Evolutionary conservation across 1,140 invertebrate genomes (phyloP).

Genomic region (Zaprionus davidi): DNA sequence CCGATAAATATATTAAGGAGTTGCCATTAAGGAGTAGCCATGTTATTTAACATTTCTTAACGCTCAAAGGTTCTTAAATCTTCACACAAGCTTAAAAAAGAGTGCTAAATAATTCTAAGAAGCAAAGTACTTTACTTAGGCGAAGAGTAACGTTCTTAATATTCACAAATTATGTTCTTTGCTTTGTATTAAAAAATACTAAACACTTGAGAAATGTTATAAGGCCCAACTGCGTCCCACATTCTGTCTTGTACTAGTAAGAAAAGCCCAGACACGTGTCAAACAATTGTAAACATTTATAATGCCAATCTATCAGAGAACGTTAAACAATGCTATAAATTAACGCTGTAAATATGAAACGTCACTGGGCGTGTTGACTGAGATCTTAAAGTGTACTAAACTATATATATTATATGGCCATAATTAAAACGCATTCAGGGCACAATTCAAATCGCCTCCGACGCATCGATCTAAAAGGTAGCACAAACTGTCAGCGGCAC

Average conservation of each 20-base stretch:
- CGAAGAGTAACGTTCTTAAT: too few species aligned
- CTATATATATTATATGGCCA: constrained; percentile 5
- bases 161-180: too few species aligned
- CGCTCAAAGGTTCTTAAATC: too few species aligned
- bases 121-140: too few species aligned
- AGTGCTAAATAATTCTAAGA: too few species aligned
- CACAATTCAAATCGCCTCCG: constrained; percentile 36
- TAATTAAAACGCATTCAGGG: constrained; percentile 42
- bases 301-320: constrained; percentile 13
- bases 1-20: neutral
- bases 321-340: constrained; percentile 25
- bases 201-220: neutral
- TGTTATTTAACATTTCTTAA: neutral
- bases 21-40: neutral
- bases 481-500: constrained; percentile 21
- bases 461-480: constrained; percentile 38
- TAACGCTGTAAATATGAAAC: constrained; percentile 8
- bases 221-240: neutral
- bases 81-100: too few species aligned
- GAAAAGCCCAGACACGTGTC: neutral
- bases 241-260: neutral
- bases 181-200: neutral
- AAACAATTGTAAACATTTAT: neutral
- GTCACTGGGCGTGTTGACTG: neutral
- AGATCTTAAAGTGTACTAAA: constrained; percentile 11